Base-by-base conservation (phyloP, 2,113 vertebrate species). In the Coptodon bakossiorum region DNA sequence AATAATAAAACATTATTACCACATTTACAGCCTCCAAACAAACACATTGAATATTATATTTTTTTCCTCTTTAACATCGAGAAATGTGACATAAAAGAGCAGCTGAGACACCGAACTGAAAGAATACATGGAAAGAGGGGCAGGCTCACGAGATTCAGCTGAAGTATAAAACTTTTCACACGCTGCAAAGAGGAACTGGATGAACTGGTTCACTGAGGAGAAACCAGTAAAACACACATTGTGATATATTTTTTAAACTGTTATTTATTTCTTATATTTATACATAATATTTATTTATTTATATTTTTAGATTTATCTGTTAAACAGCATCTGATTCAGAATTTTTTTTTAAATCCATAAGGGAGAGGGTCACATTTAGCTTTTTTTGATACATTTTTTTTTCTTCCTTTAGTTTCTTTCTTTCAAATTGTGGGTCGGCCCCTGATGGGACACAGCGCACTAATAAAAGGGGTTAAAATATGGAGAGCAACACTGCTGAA, bases 41-140 rank as follows among this genome's bases (percentile, higher is more conserved):
- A 40, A 68, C 63, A 40, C 36, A 29, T 73, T 73, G 24, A 45
- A 73, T 45, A 45, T 24, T 45, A 27, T 16, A 45, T 45, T 1
- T 29, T 11, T 40, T 73, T 12, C 43, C 27, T 50, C 16, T 19
- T 7, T 19, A 78, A 50, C 1, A 1, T 40, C 0, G 4, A 19
- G 24, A 50, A 76, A 50, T 16, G 10, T 43, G n/a, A 24, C n/a
- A 22, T 48, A 31, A 17, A 54, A 36, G 29, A 53, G 29, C 48
- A 80, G 48, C 29, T 34, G 73, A 78, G 45, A 78, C 73, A 34
- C 27, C 17, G 2, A 31, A n/a, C 31, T 36, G 27, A 34, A 52
- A 12, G 11, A 79, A 53, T 53, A 52, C 24, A 3, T 16, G 14
- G 24, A 31, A 24, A 27, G 1, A 43, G n/a, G 2, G 6, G 27